Base-by-base conservation (phyloP, 2,113 vertebrate genomes). In the Onychostoma macrolepis region DNA sequence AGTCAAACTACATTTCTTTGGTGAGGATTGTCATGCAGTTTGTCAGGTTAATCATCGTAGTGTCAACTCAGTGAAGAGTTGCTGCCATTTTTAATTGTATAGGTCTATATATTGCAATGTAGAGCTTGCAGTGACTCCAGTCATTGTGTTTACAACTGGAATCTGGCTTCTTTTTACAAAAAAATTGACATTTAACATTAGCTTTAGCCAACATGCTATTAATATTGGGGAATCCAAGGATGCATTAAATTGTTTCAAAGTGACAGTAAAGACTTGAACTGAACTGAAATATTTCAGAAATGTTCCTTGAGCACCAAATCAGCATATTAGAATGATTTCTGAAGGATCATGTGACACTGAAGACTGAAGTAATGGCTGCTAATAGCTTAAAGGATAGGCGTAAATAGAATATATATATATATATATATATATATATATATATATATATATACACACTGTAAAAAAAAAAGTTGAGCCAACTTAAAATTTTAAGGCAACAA, bases 1-100 rank as follows among this genome's bases (percentile, higher is more conserved):
- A 87, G 82, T 63, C 77, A 71, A 63, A 81, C 67, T 78, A 79
- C 24, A 38, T 84, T 84, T 84, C 61, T 48, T 30, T 78, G 63
- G 61, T 53, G 65, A 71, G 21, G 48, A 74, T 84, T 71, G 82
- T 74, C 65, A 56, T n/a, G 45, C 30, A 36, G 6, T 74, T 56
- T 84, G 43, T 53, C 82, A 84, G 82, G 19, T 74, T 72, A 38
- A 58, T 84, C 65, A 83, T 71, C 5, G 8, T 58, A 74, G 30
- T 74, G 65, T 83, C 81, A 83, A 67, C 28, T 72, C 21, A 50
- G 21, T 83, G 43, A 72, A 71, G 81, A 83, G 26, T 48, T 71
- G 28, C 17, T 71, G 65, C 45, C 45, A 72, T 83, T 83, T 83
- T 50, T 71, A 53, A 80, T 80, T 79, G 50, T 79, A 56, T 45